Evolutionary conservation across 2,113 vertebrate species (phyloP).

Genomic region (Phainopepla nitens): DNA sequence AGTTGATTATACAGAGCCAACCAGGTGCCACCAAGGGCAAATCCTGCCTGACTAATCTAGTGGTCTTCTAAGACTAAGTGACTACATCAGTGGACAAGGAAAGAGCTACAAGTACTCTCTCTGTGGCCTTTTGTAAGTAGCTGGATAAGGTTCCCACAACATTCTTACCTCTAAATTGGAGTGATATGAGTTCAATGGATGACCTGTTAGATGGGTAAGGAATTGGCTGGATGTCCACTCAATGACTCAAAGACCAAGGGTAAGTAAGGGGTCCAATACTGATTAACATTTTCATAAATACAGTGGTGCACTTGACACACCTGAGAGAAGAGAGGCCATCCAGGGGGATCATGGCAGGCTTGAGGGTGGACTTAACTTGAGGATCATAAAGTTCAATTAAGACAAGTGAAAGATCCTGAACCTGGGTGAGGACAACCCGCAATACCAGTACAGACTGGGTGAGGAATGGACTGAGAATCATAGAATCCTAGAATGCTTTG

Average conservation of each 20-base stretch:
- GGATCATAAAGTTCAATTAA: neutral
- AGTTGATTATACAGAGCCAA: neutral
- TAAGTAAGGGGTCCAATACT: neutral
- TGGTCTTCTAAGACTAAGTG: neutral
- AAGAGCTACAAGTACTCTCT: neutral
- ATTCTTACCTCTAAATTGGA: neutral
- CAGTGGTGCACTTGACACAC: neutral
- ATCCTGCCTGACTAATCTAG: neutral
- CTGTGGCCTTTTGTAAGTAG: neutral
- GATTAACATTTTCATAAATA: neutral
- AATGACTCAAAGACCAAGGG: neutral
- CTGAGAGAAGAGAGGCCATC: neutral
- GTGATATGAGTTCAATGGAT: neutral
- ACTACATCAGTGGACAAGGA: neutral
- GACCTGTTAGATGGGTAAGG: neutral
- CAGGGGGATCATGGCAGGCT: neutral
- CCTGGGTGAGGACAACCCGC: neutral
- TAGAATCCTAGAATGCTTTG: neutral
- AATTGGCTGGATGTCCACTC: neutral
- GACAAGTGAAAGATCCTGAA: neutral
- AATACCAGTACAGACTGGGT: neutral
- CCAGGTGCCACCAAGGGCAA: neutral
- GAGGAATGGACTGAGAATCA: neutral
- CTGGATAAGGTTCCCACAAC: neutral
- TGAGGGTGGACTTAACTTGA: fast-evolving